These are phyloP conservation scores for Centruroides sculpturatus DNA, from an alignment of 1,140 invertebrate species.

Conservation along the genomic window DNA sequence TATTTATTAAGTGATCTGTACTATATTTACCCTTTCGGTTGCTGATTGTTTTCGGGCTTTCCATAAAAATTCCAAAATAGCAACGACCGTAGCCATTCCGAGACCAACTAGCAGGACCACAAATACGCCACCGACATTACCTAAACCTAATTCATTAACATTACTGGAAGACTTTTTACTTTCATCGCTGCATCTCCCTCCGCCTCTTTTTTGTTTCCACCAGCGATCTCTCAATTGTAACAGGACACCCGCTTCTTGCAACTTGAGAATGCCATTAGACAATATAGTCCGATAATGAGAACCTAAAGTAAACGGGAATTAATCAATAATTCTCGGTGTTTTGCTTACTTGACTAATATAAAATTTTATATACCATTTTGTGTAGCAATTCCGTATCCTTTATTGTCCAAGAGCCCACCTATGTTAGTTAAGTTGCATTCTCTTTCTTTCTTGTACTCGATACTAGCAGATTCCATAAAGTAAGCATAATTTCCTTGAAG, in stretches of 20 bases:
- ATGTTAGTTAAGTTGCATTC: conserved; percentile 60
- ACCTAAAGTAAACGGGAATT: background rate
- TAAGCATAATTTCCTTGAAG: conserved; percentile 53
- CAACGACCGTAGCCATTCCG: conserved; percentile 21
- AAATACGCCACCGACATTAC: conserved; percentile 37
- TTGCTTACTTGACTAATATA: background rate
- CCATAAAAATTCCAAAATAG: conserved; percentile 19
- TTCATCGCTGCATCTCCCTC: conserved; percentile 17
- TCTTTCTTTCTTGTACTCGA: conserved; percentile 59
- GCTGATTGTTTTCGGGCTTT: conserved; percentile 13
- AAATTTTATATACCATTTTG: conserved; percentile 22
- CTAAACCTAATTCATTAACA: conserved; percentile 21
- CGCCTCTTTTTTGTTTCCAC: conserved; percentile 26
- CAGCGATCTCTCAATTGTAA: conserved; percentile 29
- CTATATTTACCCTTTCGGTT: conserved; percentile 10
- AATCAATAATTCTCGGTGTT: background rate
- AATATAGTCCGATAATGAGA: conserved; percentile 19
- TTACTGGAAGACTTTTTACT: conserved; percentile 7
- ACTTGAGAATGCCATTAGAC: conserved; percentile 29
- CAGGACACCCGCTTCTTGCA: conserved; percentile 33
- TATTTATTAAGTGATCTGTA: too few species aligned
- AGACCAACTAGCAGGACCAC: conserved; percentile 36
- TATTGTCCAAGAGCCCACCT: conserved; percentile 50
- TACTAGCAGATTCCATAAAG: conserved; percentile 66
- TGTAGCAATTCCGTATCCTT: conserved; percentile 26